phyloP scores from a whole-genome alignment of 2,113 vertebrate species.

The Saimiri boliviensis region DNA sequence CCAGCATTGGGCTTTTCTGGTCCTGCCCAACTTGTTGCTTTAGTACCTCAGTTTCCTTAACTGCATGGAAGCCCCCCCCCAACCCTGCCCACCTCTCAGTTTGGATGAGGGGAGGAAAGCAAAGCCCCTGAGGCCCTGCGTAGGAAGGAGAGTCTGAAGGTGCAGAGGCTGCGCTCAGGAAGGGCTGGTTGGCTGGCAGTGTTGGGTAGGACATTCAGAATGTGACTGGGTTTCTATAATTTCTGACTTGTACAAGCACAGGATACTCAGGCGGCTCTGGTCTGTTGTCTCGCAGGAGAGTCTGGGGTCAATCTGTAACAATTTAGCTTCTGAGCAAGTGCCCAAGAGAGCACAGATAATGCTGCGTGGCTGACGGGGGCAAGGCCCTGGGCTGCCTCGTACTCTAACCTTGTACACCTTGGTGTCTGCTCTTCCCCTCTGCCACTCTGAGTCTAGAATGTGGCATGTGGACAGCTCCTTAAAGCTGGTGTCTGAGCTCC shows the following conservation, averaged over 20 bases:
- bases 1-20: not conserved
- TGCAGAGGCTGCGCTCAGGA: not conserved
- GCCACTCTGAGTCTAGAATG: not conserved
- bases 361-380: not conserved
- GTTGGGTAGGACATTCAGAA: not conserved
- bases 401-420: not conserved
- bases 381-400: not conserved
- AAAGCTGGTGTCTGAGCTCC: too few relatives aligned
- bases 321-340: not conserved
- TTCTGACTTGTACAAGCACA: not conserved
- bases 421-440: not conserved
- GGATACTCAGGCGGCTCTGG: not conserved
- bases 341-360: accelerated
- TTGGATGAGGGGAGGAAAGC: not conserved
- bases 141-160: not conserved
- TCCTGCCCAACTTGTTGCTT: not conserved
- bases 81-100: not conserved
- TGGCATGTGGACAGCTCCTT: not conserved
- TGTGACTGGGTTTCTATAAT: not conserved
- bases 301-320: not conserved
- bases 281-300: not conserved
- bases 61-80: not conserved
- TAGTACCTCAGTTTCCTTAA: not conserved
- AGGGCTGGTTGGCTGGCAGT: not conserved
- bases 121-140: not conserved